A percentile compares a stretch with the other conserved stretches of the same genome.
phyloP scores from a whole-genome alignment of 2,113 vertebrate genomes.

The Stigmatopora argus region DNA sequence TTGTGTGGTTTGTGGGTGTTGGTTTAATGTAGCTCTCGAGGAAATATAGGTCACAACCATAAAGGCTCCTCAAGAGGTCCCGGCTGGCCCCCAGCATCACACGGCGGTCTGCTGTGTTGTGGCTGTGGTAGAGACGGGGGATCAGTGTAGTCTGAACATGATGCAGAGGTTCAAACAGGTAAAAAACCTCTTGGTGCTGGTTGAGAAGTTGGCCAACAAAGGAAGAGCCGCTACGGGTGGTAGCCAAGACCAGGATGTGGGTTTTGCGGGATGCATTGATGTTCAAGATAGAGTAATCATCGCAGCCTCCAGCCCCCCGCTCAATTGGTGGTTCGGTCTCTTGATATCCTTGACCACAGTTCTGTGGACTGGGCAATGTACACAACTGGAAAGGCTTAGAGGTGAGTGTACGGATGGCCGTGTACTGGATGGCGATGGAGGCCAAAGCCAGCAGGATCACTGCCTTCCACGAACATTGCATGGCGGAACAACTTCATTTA shows the following conservation, averaged over 20 bases:
- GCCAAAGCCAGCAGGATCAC: slow-evolving; percentile 95
- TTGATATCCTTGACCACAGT: slow-evolving; percentile 77
- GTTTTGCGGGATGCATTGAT: slow-evolving; percentile 84
- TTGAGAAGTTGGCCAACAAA: slow-evolving; percentile 96
- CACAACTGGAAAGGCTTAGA: slow-evolving; percentile 92
- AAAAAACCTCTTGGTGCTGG: slow-evolving; percentile 94
- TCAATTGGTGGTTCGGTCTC: slow-evolving; percentile 78
- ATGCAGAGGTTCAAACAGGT: slow-evolving; percentile 96
- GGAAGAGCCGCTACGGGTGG: slow-evolving; percentile 90
- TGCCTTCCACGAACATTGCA: slow-evolving; percentile 99
- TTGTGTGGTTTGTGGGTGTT: slow-evolving; percentile 85
- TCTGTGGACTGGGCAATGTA: slow-evolving; percentile 76
- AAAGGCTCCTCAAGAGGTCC: slow-evolving; percentile 88
- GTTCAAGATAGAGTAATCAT: slow-evolving; percentile 80
- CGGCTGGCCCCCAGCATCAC: slow-evolving; percentile 90
- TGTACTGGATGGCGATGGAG: slow-evolving; percentile 97
- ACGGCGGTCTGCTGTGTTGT: slow-evolving; percentile 76
- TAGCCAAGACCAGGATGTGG: slow-evolving; percentile 88
- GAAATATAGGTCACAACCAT: slow-evolving; percentile 89
- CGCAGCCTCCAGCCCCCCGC: slow-evolving; percentile 71
- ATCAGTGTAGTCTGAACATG: slow-evolving; percentile 90
- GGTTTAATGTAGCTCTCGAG: slow-evolving; percentile 95
- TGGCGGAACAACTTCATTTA: slow-evolving; percentile 92
- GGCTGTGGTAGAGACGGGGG: slow-evolving; percentile 83
- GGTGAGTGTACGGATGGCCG: slow-evolving; percentile 92